Conservation (phyloP, 2,113 vertebrate genomes). For the Hipposideros armiger region DNA sequence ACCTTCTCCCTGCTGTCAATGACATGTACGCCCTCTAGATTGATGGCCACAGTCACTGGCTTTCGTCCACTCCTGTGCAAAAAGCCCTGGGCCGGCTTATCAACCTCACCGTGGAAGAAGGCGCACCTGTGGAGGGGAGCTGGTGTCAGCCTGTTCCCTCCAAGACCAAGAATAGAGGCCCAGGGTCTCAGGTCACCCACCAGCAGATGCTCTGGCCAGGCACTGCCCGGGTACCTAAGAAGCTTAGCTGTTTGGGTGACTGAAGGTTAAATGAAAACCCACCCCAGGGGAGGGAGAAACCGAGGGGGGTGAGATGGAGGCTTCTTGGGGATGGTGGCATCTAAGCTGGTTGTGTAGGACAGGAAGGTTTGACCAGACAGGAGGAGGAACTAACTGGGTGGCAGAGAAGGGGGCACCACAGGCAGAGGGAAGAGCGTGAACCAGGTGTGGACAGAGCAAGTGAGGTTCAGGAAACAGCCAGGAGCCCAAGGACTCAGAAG, state of each 20-base stretch:
- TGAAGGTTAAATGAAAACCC: background rate
- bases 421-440: background rate
- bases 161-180: background rate
- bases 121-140: conserved; percentile 88
- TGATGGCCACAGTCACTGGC: conserved; percentile 92
- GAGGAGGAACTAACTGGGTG: background rate
- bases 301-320: background rate
- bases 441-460: background rate
- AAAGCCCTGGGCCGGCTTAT: conserved; percentile 92
- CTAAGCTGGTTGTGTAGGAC: background rate
- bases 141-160: background rate
- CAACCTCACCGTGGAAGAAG: conserved; percentile 93
- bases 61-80: conserved; percentile 92
- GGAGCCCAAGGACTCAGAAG: background rate
- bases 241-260: background rate
- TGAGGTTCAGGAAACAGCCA: rapidly evolving
- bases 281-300: background rate
- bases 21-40: conserved; percentile 94
- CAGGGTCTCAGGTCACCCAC: no score
- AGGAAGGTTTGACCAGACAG: background rate
- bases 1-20: conserved; percentile 95
- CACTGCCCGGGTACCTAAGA: background rate
- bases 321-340: background rate
- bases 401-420: background rate
- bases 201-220: background rate